Evolutionary conservation across 2,888 invertebrate species (phyloP), one percentile per base, ranked within the genome.

Genomic region (Tiliacea citrago): DNA sequence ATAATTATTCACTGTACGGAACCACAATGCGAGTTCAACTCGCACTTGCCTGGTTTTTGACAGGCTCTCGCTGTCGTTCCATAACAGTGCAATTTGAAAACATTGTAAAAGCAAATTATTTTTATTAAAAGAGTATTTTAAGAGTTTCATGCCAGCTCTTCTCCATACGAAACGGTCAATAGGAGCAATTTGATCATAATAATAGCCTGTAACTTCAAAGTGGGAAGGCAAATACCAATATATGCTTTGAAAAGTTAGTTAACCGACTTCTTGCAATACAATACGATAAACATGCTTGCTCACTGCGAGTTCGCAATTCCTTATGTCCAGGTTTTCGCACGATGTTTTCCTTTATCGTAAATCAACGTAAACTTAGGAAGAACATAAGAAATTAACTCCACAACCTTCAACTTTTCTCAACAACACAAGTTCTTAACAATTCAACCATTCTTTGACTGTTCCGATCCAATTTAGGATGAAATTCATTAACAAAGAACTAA

Each of bases 401-500:
- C 24, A 47, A 68, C 60, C 47, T n/a, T n/a, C 4, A 69, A 58
- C 35, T 49, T 74, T 49, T 18, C 21, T 9, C 16, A n/a, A 68
- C 45, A 68, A 58, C 10, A 39, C 8, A 45, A 63, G 24, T 53
- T 24, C 29, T 3, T 16, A 35, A 29, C 29, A 29, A 29, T 29
- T 2, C 29, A 29, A 29, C 29, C 29, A 29, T 47, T 60, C 35
- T 51, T 63, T 18, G 45, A 47, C 51, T 47, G 60, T 73, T 73
- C 16, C n/a, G 10, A 62, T 55, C 35, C n/a, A 62, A 73, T 57
- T 73, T 16, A 29, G 21, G 55, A 67, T 35, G 0, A 39, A 80
- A 57, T 57, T 79, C 24, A 51, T 62, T 45, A 60, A 55, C 45
- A 47, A 57, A 63, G 35, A 39, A 47, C 24, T 35, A 60, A 29